Evolutionary conservation across 2,888 invertebrate species (phyloP), one percentile per base, ranked within the genome.

Genomic region (Lottia gigantea): DNA sequence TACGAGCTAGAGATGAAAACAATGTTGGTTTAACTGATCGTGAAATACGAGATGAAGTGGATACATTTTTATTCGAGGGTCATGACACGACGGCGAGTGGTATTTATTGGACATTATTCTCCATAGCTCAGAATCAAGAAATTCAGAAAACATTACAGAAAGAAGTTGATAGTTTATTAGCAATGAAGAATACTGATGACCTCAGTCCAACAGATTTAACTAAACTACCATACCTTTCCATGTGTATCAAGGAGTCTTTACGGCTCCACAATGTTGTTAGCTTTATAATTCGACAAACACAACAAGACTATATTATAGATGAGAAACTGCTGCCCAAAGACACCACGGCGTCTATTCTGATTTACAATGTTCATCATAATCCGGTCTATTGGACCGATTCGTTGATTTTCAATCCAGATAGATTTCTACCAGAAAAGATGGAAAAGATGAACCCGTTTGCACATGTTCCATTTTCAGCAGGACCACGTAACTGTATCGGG

Each of bases 401-500:
- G 12, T n/a, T 68, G 81, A 75, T 74, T 46, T 83, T 74, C 62
- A 65, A 66, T 31, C 83, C 84, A 61, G 82, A 83, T 14, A 72
- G 84, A 74, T 83, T 84, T 74, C 68, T 67, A 15, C 76, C 76
- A 11, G 82, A 83, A 55, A 79, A 80, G 67, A 68, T 76, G 11
- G 77, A 76, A 14, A 78, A 79, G 40, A 76, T 76, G 67, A 80
- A 84, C 63, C 71, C 78, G 19, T 82, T 73, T 71, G 73, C 75
- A 14, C 83, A 76, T 71, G 72, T 84, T 1, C 84, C 84, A 7
- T 84, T 84, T 68, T 82, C 83, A 19, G 84, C 84, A 14, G 83
- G 84, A 31, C 83, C 84, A 46, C 76, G 79, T 46, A 84, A 84
- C 66, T 84, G 84, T 68, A 84, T 84, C 62, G 84, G 84, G 8